A percentile compares a stretch with the other conserved stretches of the same genome.
phyloP scores from a whole-genome alignment of 2,888 invertebrate genomes.

The Diploptera punctata region DNA sequence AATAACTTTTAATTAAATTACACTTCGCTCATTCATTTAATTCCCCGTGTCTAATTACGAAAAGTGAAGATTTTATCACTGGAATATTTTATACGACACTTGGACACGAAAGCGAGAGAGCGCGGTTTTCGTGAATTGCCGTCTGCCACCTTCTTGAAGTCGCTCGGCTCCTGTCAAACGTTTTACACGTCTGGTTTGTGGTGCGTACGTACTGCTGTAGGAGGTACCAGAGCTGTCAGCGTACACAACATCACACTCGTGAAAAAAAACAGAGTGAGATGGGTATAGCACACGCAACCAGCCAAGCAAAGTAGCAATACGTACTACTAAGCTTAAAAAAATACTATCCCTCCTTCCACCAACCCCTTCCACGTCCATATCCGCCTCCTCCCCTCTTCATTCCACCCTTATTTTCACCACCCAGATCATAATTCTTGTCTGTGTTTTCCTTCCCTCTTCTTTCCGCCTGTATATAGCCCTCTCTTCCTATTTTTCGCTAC shows the following conservation, averaged over 20 bases:
- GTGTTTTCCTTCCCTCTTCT: slow-evolving; percentile 12
- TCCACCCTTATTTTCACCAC: slow-evolving; percentile 27
- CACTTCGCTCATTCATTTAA: background rate
- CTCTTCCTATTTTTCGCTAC: slow-evolving; percentile 14
- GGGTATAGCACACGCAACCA: slow-evolving; percentile 9
- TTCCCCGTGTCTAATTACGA: background rate
- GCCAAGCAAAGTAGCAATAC: slow-evolving; percentile 26
- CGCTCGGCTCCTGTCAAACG: background rate
- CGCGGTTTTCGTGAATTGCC: no score
- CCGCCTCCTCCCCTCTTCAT: slow-evolving; percentile 21
- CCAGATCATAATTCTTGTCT: slow-evolving; percentile 28
- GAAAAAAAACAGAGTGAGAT: slow-evolving; percentile 8
- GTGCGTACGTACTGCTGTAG: slow-evolving; percentile 14
- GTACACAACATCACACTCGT: slow-evolving; percentile 56
- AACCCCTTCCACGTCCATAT: slow-evolving; percentile 22
- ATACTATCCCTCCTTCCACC: slow-evolving; percentile 21
- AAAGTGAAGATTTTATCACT: background rate
- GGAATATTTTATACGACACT: background rate
- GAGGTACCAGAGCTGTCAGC: slow-evolving; percentile 54
- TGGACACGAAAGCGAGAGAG: no score
- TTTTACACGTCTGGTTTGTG: slow-evolving; percentile 13
- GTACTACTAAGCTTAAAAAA: slow-evolving; percentile 17
- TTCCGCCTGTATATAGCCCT: slow-evolving; percentile 1
- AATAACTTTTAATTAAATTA: background rate
- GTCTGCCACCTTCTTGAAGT: background rate